Evolutionary conservation across 1,140 invertebrate genomes (phyloP).

Genomic region (Aethina tumida): DNA sequence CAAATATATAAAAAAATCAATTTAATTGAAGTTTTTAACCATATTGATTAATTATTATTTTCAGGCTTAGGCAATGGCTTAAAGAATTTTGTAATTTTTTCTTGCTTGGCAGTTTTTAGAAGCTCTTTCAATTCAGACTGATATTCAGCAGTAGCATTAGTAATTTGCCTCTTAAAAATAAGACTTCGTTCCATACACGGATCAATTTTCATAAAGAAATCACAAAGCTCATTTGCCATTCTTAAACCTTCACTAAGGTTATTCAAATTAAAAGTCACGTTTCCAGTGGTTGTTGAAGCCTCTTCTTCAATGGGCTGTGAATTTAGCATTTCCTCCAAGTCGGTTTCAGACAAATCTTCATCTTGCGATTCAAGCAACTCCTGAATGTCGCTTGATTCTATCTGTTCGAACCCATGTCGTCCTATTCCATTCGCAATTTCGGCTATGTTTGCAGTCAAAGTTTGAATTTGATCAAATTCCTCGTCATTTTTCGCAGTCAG

Average conservation of each 20-base stretch:
- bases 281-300: conserved; percentile 19
- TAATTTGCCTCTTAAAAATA: conserved; percentile 1
- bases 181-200: too few relatives aligned
- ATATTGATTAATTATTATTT: too few relatives aligned
- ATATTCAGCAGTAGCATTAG: background rate
- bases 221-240: conserved; percentile 8
- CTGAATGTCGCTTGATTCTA: conserved; percentile 32
- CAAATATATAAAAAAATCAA: too few relatives aligned
- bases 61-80: too few relatives aligned
- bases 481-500: conserved; percentile 14
- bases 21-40: too few relatives aligned
- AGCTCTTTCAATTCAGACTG: too few relatives aligned
- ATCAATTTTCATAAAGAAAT: conserved; percentile 7
- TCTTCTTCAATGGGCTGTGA: conserved; percentile 24
- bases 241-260: background rate
- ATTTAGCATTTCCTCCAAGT: conserved; percentile 31
- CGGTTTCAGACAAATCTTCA: conserved; percentile 29
- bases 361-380: conserved; percentile 28
- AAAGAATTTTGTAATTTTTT: too few relatives aligned
- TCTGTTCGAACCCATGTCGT: conserved; percentile 30
- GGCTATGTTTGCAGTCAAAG: conserved; percentile 27
- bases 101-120: too few relatives aligned
- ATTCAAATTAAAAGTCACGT: conserved; percentile 6
- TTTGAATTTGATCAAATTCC: conserved; percentile 27
- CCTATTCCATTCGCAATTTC: conserved; percentile 22